Evolutionary conservation across 2,113 vertebrate species (phyloP), one percentile per base, ranked within the genome.

Genomic region (Neodontobutis hainanensis): DNA sequence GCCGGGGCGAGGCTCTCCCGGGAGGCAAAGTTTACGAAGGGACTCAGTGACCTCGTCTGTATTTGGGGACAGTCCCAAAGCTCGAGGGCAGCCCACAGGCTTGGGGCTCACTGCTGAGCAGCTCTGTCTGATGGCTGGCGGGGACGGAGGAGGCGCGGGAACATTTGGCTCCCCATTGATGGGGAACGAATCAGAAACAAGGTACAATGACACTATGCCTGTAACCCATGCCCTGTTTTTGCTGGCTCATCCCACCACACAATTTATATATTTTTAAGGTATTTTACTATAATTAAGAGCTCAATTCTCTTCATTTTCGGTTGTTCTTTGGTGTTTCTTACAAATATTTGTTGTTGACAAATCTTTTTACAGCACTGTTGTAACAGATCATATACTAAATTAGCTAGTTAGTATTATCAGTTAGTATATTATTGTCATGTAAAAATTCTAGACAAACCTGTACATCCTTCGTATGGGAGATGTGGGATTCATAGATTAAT

Each of bases 61-160:
- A 63, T 98, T 95, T 38, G 93, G 94, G 46, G 97, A 99, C 58
- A 93, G 95, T 51, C 95, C 95, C 70, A 97, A 98, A 57, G 80
- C 93, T 0, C 87, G 95, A 12, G 88, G 92, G 11, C 91, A 91
- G 32, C 82, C 87, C 0, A 82, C 90, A 0, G 92, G 92, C 10
- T 61, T 94, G 16, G 86, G 92, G 11, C 89, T 94, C 12, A 88
- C 87, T 12, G 88, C 94, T 0, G 95, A 94, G 0, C 93, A 95
- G 12, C 87, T 97, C 35, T 97, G 97, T 46, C 88, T 96, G 0
- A 94, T 95, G 11, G 95, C 94, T 0, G 89, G 89, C 0, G 92
- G 94, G 0, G 95, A 92, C 8, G 94, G 94, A 0, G 91, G 93
- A 0, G 95, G 82, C n/a, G 84, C 74, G 78, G 0, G 95, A 5